Conservation (phyloP, 2,888 invertebrate species). For the Callimorpha dominula region DNA sequence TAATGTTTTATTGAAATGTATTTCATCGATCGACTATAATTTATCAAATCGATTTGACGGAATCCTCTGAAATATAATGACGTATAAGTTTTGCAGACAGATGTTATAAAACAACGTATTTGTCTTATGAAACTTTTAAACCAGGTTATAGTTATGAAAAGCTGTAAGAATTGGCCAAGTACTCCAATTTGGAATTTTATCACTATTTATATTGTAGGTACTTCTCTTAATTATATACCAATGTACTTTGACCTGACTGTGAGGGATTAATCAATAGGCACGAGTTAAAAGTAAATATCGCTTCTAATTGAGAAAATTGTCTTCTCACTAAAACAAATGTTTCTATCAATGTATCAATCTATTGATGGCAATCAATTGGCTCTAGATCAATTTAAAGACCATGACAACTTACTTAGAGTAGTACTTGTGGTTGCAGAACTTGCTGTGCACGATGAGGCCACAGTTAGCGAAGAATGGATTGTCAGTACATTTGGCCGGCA, state of each 20-base stretch:
- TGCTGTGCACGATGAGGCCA: conserved; percentile 93
- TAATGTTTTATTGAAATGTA: too few relatives aligned
- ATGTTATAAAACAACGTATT: too few relatives aligned
- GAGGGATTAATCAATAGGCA: too few relatives aligned
- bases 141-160: neutral
- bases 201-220: neutral
- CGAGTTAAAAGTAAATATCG: neutral
- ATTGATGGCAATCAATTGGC: neutral
- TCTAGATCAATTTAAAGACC: neutral
- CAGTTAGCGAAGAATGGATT: conserved; percentile 96
- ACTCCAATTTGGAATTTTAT: neutral
- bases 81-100: too few relatives aligned
- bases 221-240: neutral
- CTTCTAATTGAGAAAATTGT: neutral
- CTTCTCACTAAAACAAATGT: too few relatives aligned
- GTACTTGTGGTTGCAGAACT: conserved; percentile 95
- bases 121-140: neutral
- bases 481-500: conserved; percentile 94
- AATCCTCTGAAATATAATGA: too few relatives aligned
- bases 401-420: conserved; percentile 89
- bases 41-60: too few relatives aligned
- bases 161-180: neutral
- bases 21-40: too few relatives aligned
- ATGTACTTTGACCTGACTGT: too few relatives aligned
- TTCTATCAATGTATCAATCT: neutral